Base-by-base conservation (phyloP, 1,140 invertebrate genomes). In the Pseudomyrmex sp. region DNA sequence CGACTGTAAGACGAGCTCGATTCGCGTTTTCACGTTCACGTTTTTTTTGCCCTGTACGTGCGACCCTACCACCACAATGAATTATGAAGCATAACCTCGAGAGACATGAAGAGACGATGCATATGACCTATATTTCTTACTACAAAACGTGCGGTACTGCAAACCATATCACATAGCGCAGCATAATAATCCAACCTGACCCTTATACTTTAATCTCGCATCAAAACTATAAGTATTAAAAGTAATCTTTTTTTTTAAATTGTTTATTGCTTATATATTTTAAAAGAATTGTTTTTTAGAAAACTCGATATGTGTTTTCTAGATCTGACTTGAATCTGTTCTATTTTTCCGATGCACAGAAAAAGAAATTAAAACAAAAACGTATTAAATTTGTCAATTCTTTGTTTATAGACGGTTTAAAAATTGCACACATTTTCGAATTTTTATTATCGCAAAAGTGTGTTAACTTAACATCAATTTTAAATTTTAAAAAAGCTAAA, bases 31-130 rank as follows among this genome's bases (percentile, higher is more conserved):
- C 82, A 72, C 66, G 61, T 82, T 50, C 26, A 26, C 26, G 26
- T 52, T 10, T 73, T 86, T 86, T 86, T 70, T 59, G 7, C 12
- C 0, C 35, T 35, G 15, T 66, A 50, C 65, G 63, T 61, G 26
- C 74, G 68, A 62, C 79, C 61, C 26, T 23, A 10, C 82, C 20
- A 10, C 82, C 20, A 48, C 66, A 75, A 87, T 88, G 82, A 88
- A 88, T 88, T 88, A 88, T 88, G 79, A 84, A n/a, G 77, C 70
- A 83, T 88, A 88, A 88, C 83, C 86, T 85, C 87, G 73, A 70
- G 86, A 85, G 86, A 83, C 83, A 79, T 52, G 73, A 44, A 82
- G 82, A 68, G 58, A 82, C 82, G 70, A 54, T 85, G 73, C 87
- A 88, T 83, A 82, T 77, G 74, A 82, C 87, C 86, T 88, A 88